Evolutionary conservation across 37 sponge, comb jelly and placozoan species (phyloP).

Genomic region (Spongilla lacustris): DNA sequence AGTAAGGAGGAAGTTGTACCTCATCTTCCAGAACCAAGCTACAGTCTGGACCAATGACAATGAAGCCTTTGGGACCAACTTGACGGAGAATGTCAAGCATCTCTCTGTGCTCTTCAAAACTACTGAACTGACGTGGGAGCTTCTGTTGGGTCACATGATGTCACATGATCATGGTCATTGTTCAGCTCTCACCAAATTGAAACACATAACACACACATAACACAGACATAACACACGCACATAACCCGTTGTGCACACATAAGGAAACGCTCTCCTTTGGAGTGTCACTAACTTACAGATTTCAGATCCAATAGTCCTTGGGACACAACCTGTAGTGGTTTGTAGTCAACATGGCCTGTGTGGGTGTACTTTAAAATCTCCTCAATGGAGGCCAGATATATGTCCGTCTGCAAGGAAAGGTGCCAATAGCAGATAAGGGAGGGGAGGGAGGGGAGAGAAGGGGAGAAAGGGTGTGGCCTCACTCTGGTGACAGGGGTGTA

Average conservation of each 20-base stretch:
- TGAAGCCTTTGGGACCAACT: slow-evolving; percentile 34
- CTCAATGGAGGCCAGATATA: slow-evolving; percentile 45
- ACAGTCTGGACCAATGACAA: slow-evolving; percentile 39
- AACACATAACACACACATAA: background rate
- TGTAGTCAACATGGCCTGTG: slow-evolving; percentile 37
- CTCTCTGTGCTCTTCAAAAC: slow-evolving; percentile 10
- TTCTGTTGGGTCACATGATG: slow-evolving; percentile 7
- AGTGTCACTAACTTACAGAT: slow-evolving; percentile 26
- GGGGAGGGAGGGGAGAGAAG: background rate
- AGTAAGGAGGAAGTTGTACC: slow-evolving; percentile 24
- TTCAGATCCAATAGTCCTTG: slow-evolving; percentile 29
- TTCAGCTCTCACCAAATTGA: no score
- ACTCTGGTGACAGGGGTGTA: slow-evolving; percentile 50
- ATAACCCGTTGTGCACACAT: no score
- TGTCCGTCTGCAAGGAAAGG: slow-evolving; percentile 36
- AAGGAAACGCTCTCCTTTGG: no score
- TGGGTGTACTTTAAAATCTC: slow-evolving; percentile 24
- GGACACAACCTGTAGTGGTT: slow-evolving; percentile 22
- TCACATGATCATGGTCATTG: background rate
- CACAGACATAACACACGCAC: background rate
- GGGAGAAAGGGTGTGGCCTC: background rate
- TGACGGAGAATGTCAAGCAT: slow-evolving; percentile 39
- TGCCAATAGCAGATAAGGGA: background rate
- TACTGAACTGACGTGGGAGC: background rate
- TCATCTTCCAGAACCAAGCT: slow-evolving; percentile 32